Evolutionary conservation across 2,113 vertebrate genomes (phyloP).

Genomic region (Crotophaga sulcirostris): DNA sequence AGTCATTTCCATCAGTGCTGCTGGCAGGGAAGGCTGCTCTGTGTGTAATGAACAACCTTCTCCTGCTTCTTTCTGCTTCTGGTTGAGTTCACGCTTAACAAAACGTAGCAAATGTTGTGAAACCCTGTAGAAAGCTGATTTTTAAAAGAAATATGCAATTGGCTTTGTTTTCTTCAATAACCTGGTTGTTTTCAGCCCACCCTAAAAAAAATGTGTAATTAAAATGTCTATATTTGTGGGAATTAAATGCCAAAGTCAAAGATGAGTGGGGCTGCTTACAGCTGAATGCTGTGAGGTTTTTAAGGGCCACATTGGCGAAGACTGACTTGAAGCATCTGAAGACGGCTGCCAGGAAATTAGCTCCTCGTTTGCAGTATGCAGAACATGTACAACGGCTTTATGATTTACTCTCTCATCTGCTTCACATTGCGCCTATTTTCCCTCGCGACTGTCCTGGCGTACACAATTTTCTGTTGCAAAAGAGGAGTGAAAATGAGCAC

Average conservation of each 20-base stretch:
- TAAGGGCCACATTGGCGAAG: neutral
- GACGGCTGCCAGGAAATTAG: constrained; percentile 15
- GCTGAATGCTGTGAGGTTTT: neutral
- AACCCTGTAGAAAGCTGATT: neutral
- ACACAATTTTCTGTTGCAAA: constrained; percentile 12
- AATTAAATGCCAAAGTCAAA: neutral
- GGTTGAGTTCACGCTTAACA: neutral
- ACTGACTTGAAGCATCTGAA: neutral
- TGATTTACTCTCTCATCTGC: constrained; percentile 37
- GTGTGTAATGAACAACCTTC: neutral
- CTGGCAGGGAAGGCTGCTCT: neutral
- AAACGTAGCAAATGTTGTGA: neutral
- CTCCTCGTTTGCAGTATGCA: constrained; percentile 28
- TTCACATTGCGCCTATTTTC: constrained; percentile 3
- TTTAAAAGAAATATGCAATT: neutral
- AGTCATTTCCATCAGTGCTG: neutral
- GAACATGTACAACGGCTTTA: neutral
- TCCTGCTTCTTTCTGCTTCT: neutral
- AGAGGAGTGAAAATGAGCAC: constrained; percentile 22
- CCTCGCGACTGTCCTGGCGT: neutral
- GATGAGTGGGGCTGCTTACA: neutral
- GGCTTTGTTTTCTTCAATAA: neutral
- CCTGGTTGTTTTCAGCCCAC: neutral
- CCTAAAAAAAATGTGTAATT: neutral
- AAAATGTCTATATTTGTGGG: neutral